These are phyloP conservation scores for Sogatella furcifera DNA, from an alignment of 1,140 invertebrate species.

Conservation along the genomic window DNA sequence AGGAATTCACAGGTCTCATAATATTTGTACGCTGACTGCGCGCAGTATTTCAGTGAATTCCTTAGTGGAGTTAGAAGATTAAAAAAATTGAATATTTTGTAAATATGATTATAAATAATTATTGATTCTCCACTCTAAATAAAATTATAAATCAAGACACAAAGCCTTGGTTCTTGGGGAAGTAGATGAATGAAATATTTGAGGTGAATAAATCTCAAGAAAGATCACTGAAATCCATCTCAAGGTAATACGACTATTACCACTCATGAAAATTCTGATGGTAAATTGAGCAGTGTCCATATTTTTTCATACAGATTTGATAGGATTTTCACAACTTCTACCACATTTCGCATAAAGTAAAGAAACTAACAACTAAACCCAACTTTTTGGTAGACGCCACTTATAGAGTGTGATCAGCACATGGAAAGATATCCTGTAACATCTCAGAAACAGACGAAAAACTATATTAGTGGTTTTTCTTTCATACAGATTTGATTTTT, in stretches of 20 bases:
- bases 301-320: too few species aligned
- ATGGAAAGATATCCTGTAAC: constrained; percentile 19
- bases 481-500: constrained; percentile 3
- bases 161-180: background rate
- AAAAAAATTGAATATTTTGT: too few species aligned
- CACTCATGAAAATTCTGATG: too few species aligned
- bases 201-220: background rate
- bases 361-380: background rate
- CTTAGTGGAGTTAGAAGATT: too few species aligned
- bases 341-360: background rate
- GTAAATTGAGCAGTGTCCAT: too few species aligned
- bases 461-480: constrained; percentile 17
- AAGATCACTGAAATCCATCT: background rate
- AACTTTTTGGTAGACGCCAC: background rate
- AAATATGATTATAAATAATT: too few species aligned
- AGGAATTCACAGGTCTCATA: too few species aligned
- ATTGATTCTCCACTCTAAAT: background rate
- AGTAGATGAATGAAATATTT: too few species aligned
- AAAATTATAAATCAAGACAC: constrained; percentile 7
- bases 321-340: constrained; percentile 1
- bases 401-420: background rate
- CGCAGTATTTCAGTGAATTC: too few species aligned
- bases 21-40: too few species aligned
- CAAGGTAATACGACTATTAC: too few species aligned
- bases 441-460: constrained; percentile 24